A percentile compares a stretch with the other conserved stretches of the same genome.
Evolutionary conservation across 2,888 invertebrate species (phyloP).

Genomic region (Macropis europaea): DNA sequence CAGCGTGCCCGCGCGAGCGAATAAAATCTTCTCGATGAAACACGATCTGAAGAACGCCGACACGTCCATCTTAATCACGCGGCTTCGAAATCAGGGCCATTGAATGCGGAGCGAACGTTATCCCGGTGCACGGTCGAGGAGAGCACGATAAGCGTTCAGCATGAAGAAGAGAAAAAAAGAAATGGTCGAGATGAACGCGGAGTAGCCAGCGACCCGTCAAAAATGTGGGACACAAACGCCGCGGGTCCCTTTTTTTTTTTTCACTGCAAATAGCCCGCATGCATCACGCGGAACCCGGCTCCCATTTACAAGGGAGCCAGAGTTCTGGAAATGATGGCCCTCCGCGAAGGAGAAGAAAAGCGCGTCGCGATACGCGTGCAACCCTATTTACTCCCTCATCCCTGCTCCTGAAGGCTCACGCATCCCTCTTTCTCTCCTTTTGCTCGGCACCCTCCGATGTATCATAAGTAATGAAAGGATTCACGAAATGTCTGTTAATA

Average conservation of each 20-base stretch:
- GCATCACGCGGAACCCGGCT: conserved; percentile 59
- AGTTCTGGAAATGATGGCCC: conserved; percentile 65
- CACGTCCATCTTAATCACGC: conserved; percentile 12
- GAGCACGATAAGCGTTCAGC: too few species aligned
- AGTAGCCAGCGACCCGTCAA: conserved; percentile 62
- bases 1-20: too few species aligned
- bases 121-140: not conserved
- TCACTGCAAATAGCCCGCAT: conserved; percentile 70
- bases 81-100: conserved; percentile 20
- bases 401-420: conserved; percentile 21
- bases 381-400: conserved; percentile 60
- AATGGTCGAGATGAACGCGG: conserved; percentile 8
- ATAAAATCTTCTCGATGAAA: not conserved
- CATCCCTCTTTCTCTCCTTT: conserved; percentile 12
- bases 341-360: conserved; percentile 58
- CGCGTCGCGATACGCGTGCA: conserved; percentile 48
- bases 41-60: conserved; percentile 8
- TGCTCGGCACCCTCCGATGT: conserved; percentile 30
- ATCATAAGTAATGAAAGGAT: too few species aligned
- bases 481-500: too few species aligned
- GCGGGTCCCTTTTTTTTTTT: conserved; percentile 39
- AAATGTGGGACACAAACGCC: conserved; percentile 63
- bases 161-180: not conserved
- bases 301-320: conserved; percentile 63
- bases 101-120: conserved; percentile 25